Percentiles rank a stretch among this genome's conserved stretches.
These are phyloP conservation scores for Astur gentilis DNA, from an alignment of 2,113 vertebrate species.

Conservation along the genomic window DNA sequence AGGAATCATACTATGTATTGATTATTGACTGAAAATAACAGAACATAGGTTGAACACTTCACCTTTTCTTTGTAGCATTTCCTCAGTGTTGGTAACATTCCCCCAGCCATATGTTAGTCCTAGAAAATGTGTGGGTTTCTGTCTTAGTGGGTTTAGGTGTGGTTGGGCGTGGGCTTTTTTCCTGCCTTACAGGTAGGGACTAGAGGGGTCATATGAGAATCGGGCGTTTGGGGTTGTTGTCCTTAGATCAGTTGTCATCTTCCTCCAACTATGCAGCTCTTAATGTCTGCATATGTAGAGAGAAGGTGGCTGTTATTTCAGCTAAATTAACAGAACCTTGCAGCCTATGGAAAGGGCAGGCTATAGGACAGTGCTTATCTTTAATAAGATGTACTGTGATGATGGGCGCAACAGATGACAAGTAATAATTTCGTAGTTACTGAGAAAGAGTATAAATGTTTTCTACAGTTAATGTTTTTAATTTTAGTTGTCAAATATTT, in stretches of 20 bases:
- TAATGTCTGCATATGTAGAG: not conserved
- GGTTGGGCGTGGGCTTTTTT: not conserved
- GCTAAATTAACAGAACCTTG: not conserved
- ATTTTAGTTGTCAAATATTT: not conserved
- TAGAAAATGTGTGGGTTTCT: not conserved
- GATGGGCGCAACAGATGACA: not conserved
- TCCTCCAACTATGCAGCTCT: not conserved
- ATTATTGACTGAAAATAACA: not conserved
- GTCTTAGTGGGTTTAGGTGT: not conserved
- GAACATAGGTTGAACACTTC: not conserved
- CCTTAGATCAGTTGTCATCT: not conserved
- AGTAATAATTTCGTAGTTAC: not conserved
- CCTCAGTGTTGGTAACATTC: not conserved
- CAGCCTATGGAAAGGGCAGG: not conserved
- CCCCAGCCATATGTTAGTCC: not conserved
- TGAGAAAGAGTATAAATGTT: not conserved
- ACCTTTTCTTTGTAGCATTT: not conserved
- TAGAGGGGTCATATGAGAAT: not conserved
- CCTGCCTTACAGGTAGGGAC: not conserved
- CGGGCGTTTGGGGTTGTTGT: not conserved
- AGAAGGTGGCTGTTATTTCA: fast-evolving
- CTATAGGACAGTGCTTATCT: not conserved
- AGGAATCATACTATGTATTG: fast-evolving
- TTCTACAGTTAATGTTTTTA: not conserved
- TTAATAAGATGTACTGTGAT: not conserved